Evolutionary conservation across 2,113 vertebrate genomes (phyloP).

Genomic region (Ardeotis arabs): DNA sequence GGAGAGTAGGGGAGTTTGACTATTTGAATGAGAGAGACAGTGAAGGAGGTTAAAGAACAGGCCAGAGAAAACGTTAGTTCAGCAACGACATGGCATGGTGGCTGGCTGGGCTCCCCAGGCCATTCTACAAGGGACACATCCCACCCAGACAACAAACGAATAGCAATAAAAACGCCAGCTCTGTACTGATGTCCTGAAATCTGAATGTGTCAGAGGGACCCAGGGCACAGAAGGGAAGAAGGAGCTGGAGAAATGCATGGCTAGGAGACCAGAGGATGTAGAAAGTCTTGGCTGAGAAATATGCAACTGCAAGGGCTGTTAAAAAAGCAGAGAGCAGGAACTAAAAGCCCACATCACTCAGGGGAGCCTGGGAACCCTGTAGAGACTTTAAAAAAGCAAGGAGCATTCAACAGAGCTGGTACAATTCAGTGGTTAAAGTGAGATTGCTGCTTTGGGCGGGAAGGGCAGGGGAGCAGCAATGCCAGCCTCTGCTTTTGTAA

Average conservation of each 20-base stretch:
- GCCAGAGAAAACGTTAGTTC: background rate
- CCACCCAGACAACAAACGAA: background rate
- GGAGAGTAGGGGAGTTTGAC: background rate
- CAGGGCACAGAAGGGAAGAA: background rate
- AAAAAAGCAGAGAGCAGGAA: background rate
- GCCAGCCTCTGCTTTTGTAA: background rate
- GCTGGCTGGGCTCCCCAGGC: background rate
- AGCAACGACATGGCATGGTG: accelerated
- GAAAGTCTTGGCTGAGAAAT: background rate
- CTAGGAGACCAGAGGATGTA: background rate
- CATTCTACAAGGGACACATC: background rate
- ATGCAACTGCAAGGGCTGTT: background rate
- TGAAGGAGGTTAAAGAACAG: background rate
- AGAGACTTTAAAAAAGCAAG: background rate
- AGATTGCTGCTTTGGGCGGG: background rate
- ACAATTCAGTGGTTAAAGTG: background rate
- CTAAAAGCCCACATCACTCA: background rate
- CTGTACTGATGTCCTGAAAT: background rate
- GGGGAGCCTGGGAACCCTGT: background rate
- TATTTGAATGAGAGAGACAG: background rate
- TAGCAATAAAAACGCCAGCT: background rate
- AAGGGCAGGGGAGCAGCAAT: background rate
- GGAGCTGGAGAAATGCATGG: background rate
- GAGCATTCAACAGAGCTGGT: background rate
- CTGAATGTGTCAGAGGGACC: background rate